Base-by-base conservation (phyloP, 2,888 invertebrate species). In the Melanotus villosus region DNA sequence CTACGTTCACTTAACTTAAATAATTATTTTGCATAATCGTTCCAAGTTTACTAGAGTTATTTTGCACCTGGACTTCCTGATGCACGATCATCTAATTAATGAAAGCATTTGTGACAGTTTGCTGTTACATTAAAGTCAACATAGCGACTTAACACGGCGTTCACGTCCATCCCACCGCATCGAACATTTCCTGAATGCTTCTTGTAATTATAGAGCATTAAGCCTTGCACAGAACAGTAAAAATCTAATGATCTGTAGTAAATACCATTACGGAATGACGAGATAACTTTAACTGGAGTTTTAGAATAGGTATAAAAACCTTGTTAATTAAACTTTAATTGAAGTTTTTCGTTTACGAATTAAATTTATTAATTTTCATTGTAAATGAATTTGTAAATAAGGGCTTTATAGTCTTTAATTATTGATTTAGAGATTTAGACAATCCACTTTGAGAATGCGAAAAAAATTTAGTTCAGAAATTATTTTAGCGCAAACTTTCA, bases 161-260 rank as follows among this genome's bases (percentile, higher is more conserved):
- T n/a, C 26, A 7, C 26, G 57, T 36, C 47, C 65, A 36, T 65
- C 57, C 57, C 26, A 56, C 45, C 30, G n/a, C 45, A 58, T 65
- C 57, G 50, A 26, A 18, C 57, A 47, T 58, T 65, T 65, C 65
- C 65, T 65, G 57, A 26, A 65, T 34, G 38, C 30, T 47, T 26
- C 38, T 34, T 45, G 26, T 58, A 65, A 65, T 65, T 65, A 58
- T 47, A 6, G 18, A 26, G 47, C 65, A 65, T 65, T 65, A 58
- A 57, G 58, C 26, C 43, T 32, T 59, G 19, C 59, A 47, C 45
- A 50, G 45, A n/a, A 64, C 65, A 65, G 36, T 65, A 65, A 65
- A 65, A 65, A 65, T 65, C 47, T 47, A 65, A 65, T 65, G 65
- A 65, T 57, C 65, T 50, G 38, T 50, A 36, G 57, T 36, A 50